Conservation (phyloP, 2,113 vertebrate genomes). For the Bubo bubo region DNA sequence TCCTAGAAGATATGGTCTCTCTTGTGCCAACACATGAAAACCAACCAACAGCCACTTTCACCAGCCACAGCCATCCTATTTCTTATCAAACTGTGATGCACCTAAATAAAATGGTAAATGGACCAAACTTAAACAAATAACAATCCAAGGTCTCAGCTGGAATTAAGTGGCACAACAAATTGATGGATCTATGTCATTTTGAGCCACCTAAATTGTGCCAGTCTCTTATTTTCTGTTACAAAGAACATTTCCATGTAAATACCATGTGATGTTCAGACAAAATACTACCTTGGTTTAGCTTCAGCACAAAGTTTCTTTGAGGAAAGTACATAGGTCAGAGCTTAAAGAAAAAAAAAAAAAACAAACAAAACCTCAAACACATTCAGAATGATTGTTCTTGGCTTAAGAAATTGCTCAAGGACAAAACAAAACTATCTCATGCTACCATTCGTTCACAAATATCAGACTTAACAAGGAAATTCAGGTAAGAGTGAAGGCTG, state of each 20-base stretch:
- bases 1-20: accelerated
- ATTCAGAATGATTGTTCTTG: background rate
- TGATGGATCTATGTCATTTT: background rate
- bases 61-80: too few species aligned
- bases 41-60: background rate
- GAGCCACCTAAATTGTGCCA: background rate
- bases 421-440: background rate
- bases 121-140: background rate
- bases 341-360: background rate
- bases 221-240: background rate
- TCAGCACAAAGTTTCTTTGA: background rate
- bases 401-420: background rate
- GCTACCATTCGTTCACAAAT: background rate
- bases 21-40: background rate
- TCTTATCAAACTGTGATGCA: background rate
- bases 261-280: background rate
- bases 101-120: background rate
- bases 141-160: background rate
- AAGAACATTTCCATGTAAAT: background rate
- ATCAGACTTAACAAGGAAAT: background rate
- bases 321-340: background rate
- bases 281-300: background rate
- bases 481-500: background rate
- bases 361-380: background rate
- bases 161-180: background rate